Percentiles rank a stretch among this genome's conserved stretches.
Conservation (phyloP, 1,140 invertebrate genomes). For the Drosophila lini region DNA sequence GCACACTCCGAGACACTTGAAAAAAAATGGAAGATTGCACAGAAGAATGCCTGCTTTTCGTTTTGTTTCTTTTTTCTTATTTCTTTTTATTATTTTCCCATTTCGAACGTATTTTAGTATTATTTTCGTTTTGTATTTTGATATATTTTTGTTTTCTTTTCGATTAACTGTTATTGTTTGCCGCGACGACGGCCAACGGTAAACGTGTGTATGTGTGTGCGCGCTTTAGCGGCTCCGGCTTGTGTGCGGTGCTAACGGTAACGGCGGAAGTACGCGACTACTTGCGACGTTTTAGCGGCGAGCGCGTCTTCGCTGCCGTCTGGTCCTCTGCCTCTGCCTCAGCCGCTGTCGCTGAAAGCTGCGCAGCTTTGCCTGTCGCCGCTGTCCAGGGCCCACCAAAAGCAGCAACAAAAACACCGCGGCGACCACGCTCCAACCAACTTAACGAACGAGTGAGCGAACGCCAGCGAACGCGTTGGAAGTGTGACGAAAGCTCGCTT, state of each 20-base stretch:
- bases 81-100: slow-evolving; percentile 13
- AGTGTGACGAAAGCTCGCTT: slow-evolving; percentile 46
- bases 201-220: slow-evolving; percentile 18
- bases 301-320: slow-evolving; percentile 74
- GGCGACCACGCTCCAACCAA: slow-evolving; percentile 22
- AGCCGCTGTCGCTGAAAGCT: slow-evolving; percentile 21
- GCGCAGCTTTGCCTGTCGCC: slow-evolving; percentile 18
- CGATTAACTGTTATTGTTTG: slow-evolving; percentile 16
- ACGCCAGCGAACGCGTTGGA: slow-evolving; percentile 41
- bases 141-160: slow-evolving; percentile 14
- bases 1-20: slow-evolving; percentile 51
- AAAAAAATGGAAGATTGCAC: slow-evolving; percentile 44
- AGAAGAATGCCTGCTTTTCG: slow-evolving; percentile 7
- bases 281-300: slow-evolving; percentile 71
- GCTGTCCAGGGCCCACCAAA: slow-evolving; percentile 40
- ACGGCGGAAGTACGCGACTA: slow-evolving; percentile 82
- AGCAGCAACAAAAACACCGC: slow-evolving; percentile 16
- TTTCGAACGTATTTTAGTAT: slow-evolving; percentile 20
- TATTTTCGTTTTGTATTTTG: slow-evolving; percentile 9
- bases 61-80: slow-evolving; percentile 12
- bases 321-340: slow-evolving; percentile 56
- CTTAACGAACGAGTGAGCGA: slow-evolving; percentile 28
- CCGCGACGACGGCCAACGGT: slow-evolving; percentile 55
- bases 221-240: slow-evolving; percentile 35
- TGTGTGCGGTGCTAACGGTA: slow-evolving; percentile 78